Percentiles rank a stretch among this genome's conserved stretches.
Evolutionary conservation across 2,888 invertebrate species (phyloP).

Genomic region (Proisotoma minuta): DNA sequence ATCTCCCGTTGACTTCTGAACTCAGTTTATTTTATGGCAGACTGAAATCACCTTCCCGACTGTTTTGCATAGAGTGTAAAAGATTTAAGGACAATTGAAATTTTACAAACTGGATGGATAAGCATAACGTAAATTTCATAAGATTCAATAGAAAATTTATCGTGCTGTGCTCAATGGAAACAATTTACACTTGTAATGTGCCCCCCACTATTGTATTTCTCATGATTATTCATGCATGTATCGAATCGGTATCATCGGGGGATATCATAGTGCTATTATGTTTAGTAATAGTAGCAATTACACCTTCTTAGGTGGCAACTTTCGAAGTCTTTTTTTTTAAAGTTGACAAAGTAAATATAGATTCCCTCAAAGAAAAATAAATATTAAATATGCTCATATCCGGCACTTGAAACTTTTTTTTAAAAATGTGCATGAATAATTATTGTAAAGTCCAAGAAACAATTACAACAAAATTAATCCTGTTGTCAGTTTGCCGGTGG

Average conservation of each 20-base stretch:
- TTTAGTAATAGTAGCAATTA: not conserved
- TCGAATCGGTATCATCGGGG: not conserved
- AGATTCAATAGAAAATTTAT: constrained; percentile 13
- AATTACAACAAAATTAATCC: too few relatives aligned
- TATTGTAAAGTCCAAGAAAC: too few relatives aligned
- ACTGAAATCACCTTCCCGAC: not conserved
- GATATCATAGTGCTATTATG: not conserved
- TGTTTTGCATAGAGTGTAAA: not conserved
- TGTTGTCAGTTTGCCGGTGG: too few relatives aligned
- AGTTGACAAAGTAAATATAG: too few relatives aligned
- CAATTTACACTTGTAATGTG: constrained; percentile 9
- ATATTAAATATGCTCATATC: too few relatives aligned
- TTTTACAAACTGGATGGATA: not conserved
- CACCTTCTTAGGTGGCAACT: constrained; percentile 1
- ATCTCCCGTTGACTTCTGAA: constrained; percentile 3
- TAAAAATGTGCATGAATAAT: too few relatives aligned
- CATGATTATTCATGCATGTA: constrained; percentile 4
- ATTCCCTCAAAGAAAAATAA: too few relatives aligned
- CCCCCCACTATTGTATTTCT: not conserved
- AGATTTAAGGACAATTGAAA: constrained; percentile 2
- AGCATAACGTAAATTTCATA: constrained; percentile 10
- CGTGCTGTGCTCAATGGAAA: constrained; percentile 16
- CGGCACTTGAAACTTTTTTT: too few relatives aligned
- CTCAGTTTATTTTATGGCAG: constrained; percentile 1
- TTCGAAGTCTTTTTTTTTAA: too few relatives aligned